These are phyloP conservation scores for Drosophila lini DNA, from an alignment of 1,140 invertebrate species.

Conservation along the genomic window DNA sequence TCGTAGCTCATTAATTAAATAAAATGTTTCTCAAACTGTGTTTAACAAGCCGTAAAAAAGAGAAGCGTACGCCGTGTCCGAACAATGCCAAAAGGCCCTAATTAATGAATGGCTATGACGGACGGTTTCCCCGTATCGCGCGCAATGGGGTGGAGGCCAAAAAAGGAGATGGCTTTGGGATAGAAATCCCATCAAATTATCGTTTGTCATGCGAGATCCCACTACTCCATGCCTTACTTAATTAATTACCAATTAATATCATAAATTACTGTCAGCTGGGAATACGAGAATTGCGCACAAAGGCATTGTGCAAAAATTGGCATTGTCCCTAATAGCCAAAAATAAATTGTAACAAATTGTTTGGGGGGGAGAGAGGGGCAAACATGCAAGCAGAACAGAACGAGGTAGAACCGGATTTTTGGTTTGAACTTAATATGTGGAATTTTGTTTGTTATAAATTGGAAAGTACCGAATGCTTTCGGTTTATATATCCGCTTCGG, in stretches of 20 bases:
- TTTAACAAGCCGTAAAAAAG: conserved; percentile 59
- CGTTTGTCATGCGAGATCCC: conserved; percentile 36
- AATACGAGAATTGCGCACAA: conserved; percentile 25
- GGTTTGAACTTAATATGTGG: conserved; percentile 46
- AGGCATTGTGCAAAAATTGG: conserved; percentile 16
- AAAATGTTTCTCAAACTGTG: conserved; percentile 53
- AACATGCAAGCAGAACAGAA: conserved; percentile 21
- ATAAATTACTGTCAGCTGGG: conserved; percentile 59
- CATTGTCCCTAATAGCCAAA: conserved; percentile 29
- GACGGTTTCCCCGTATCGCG: conserved; percentile 40
- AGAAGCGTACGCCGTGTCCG: conserved; percentile 11
- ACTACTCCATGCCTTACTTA: conserved; percentile 36
- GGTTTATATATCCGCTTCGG: conserved; percentile 57
- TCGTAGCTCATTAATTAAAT: conserved; percentile 69
- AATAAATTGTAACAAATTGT: conserved; percentile 70
- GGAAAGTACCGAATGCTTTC: conserved; percentile 76
- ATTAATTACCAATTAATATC: conserved; percentile 73
- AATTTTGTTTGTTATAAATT: conserved; percentile 68
- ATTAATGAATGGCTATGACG: conserved; percentile 63
- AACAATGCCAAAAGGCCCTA: conserved; percentile 45
- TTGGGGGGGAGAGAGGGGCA: conserved; percentile 4
- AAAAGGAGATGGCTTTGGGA: conserved; percentile 39
- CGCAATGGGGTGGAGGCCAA: conserved; percentile 42
- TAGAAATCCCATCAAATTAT: conserved; percentile 39
- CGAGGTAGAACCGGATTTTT: conserved; percentile 60